A percentile compares a stretch with the other conserved stretches of the same genome.
phyloP scores from a whole-genome alignment of 2,113 vertebrate species.

The Corythornis madagascariensis region DNA sequence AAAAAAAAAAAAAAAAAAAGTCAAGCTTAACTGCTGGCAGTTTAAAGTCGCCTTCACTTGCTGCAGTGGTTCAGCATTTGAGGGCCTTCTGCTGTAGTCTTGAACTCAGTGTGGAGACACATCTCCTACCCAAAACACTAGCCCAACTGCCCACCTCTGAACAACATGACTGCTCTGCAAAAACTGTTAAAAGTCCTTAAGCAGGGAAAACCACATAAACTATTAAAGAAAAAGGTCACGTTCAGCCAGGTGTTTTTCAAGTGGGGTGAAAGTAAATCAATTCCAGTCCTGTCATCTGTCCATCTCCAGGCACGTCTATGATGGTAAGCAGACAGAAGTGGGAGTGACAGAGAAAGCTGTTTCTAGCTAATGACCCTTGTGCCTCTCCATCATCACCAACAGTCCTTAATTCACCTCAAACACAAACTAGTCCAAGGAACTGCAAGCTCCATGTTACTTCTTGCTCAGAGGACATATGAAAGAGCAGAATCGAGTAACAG shows the following conservation, averaged over 20 bases:
- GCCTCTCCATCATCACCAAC: not conserved
- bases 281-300: not conserved
- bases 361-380: not conserved
- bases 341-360: not conserved
- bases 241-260: not conserved
- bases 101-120: not conserved
- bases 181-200: not conserved
- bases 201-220: not conserved
- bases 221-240: not conserved
- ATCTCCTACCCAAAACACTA: not conserved
- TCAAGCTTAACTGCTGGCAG: not conserved
- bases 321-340: not conserved
- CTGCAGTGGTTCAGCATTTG: not conserved
- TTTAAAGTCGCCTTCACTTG: accelerated
- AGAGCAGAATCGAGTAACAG: accelerated
- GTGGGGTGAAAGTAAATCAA: not conserved
- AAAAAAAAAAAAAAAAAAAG: too few relatives aligned
- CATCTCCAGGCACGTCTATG: not conserved
- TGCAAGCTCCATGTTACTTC: not conserved
- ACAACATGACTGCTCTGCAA: not conserved
- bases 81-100: not conserved
- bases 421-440: not conserved
- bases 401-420: not conserved
- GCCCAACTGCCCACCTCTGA: not conserved
- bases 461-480: not conserved